phyloP scores from a whole-genome alignment of 2,888 invertebrate genomes.

The Prosopocoilus inquinatus region DNA sequence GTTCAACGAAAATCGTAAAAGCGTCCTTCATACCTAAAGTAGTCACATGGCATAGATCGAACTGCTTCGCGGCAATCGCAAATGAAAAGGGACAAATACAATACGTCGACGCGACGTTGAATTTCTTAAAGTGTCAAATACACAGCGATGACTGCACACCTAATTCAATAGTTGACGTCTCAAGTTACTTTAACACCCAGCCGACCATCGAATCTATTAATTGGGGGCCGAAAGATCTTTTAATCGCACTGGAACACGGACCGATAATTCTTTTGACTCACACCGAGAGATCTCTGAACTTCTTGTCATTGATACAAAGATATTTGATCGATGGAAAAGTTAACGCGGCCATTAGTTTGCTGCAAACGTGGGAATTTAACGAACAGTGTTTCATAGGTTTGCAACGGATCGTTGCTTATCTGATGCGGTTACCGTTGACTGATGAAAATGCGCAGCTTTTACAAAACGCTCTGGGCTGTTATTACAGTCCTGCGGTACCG shows the following conservation, averaged over 20 bases:
- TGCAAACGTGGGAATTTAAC: slow-evolving; percentile 69
- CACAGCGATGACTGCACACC: slow-evolving; percentile 64
- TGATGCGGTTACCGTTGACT: slow-evolving; percentile 59
- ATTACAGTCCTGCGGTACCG: slow-evolving; percentile 67
- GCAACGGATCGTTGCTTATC: slow-evolving; percentile 68
- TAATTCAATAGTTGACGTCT: slow-evolving; percentile 63
- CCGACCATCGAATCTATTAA: slow-evolving; percentile 41
- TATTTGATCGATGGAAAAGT: slow-evolving; percentile 64
- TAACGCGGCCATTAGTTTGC: slow-evolving; percentile 67
- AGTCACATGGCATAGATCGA: slow-evolving; percentile 71
- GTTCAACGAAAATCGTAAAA: slow-evolving; percentile 72
- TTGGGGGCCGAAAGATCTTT: slow-evolving; percentile 48
- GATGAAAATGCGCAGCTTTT: slow-evolving; percentile 63
- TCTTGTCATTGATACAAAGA: slow-evolving; percentile 45
- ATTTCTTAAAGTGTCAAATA: slow-evolving; percentile 65
- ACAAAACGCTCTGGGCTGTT: slow-evolving; percentile 78
- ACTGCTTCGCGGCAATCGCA: slow-evolving; percentile 64
- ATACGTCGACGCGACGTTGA: slow-evolving; percentile 71
- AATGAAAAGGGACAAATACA: slow-evolving; percentile 73
- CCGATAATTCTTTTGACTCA: slow-evolving; percentile 52
- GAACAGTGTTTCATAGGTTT: slow-evolving; percentile 72
- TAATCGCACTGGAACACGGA: slow-evolving; percentile 63
- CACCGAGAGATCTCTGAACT: slow-evolving; percentile 38
- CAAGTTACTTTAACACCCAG: slow-evolving; percentile 56
- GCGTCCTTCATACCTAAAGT: slow-evolving; percentile 77